phyloP scores from a whole-genome alignment of 2,888 invertebrate species.

The Drosophila stalkeri region DNA sequence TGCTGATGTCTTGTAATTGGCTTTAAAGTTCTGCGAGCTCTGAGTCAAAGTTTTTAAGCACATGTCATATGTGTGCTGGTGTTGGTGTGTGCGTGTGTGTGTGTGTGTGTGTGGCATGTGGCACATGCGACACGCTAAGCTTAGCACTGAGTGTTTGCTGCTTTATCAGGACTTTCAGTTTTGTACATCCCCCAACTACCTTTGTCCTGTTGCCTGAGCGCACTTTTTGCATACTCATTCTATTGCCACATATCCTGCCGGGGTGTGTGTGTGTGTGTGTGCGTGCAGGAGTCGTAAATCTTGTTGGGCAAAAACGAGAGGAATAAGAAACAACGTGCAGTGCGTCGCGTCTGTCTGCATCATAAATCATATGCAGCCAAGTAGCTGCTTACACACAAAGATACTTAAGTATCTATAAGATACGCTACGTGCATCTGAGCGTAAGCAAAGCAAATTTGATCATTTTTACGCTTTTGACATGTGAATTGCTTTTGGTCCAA shows the following conservation, averaged over 20 bases:
- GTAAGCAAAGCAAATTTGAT: slow-evolving; percentile 48
- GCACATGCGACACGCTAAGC: slow-evolving; percentile 52
- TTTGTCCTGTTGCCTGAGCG: slow-evolving; percentile 37
- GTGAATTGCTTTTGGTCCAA: slow-evolving; percentile 34
- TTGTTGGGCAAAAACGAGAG: slow-evolving; percentile 38
- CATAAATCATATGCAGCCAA: slow-evolving; percentile 78
- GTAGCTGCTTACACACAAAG: slow-evolving; percentile 42
- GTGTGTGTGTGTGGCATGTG: slow-evolving; percentile 34
- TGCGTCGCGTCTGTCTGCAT: slow-evolving; percentile 60
- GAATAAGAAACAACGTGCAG: slow-evolving; percentile 27
- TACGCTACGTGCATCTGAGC: slow-evolving; percentile 33
- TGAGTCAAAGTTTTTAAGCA: slow-evolving; percentile 53
- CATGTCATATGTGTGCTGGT: slow-evolving; percentile 44
- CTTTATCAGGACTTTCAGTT: slow-evolving; percentile 54
- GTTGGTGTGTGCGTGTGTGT: no score
- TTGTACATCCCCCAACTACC: slow-evolving; percentile 1
- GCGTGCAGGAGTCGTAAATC: slow-evolving; percentile 70
- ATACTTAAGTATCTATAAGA: slow-evolving; percentile 35
- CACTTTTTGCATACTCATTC: slow-evolving; percentile 65
- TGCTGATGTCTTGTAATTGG: slow-evolving; percentile 57
- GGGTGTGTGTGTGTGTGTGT: slow-evolving; percentile 18
- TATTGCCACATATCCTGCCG: slow-evolving; percentile 24
- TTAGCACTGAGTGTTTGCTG: slow-evolving; percentile 52
- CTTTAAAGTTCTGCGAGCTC: slow-evolving; percentile 59
- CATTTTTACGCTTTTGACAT: slow-evolving; percentile 61